phyloP scores from a whole-genome alignment of 2,797 vertebrate genomes.

The Platalea minor region DNA sequence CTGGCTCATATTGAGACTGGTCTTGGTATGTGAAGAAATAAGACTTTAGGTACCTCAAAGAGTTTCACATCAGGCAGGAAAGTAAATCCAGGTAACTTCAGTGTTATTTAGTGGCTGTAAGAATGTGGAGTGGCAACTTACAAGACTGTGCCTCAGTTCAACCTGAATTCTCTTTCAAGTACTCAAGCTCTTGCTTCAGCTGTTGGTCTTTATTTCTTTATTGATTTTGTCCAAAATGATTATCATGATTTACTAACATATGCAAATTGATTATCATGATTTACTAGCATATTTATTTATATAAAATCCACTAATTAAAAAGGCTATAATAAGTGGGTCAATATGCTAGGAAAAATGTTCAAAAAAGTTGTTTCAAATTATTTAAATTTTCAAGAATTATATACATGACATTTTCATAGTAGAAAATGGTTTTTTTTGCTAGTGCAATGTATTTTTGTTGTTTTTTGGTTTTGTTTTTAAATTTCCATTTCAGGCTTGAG shows the following conservation, averaged over 20 bases:
- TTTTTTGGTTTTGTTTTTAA: too few relatives aligned
- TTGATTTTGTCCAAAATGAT: not conserved
- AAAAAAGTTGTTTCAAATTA: not conserved
- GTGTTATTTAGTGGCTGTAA: not conserved
- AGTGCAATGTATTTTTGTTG: not conserved
- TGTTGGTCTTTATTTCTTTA: not conserved
- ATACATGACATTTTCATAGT: not conserved
- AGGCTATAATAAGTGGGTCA: not conserved
- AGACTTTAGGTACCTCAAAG: not conserved
- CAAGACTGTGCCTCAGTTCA: not conserved
- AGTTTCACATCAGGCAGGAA: not conserved
- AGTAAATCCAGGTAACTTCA: not conserved
- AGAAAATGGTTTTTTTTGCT: not conserved
- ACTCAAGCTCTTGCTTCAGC: not conserved
- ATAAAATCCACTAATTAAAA: not conserved
- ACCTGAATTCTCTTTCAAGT: not conserved
- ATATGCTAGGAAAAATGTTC: not conserved
- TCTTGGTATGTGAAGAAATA: not conserved
- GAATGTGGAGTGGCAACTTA: not conserved
- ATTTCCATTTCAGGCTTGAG: not conserved
- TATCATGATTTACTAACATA: not conserved
- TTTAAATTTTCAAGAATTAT: not conserved
- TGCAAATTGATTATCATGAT: not conserved
- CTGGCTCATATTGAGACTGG: not conserved
- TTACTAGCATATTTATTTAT: not conserved